Evolutionary conservation across 2,113 vertebrate species (phyloP), one percentile per base, ranked within the genome.

Genomic region (Gallinago paraguaiae): DNA sequence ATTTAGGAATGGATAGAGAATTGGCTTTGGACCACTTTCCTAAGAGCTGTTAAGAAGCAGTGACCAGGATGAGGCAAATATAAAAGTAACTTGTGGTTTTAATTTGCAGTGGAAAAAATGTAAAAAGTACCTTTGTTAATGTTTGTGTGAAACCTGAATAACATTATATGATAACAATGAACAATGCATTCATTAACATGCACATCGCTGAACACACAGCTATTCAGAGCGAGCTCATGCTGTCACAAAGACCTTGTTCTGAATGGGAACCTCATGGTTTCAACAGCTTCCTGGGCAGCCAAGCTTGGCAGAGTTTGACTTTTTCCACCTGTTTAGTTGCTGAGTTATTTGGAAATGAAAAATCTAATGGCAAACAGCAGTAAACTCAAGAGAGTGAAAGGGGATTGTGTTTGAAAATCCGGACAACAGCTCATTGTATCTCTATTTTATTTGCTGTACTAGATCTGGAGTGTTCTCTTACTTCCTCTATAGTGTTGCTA

Each of bases 251-350:
- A 92, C 94, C 50, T 95, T 97, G 92, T 95, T 97, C 95, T 94
- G 96, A 97, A 97, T 94, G 88, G 94, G 93, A 97, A 97, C 92
- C 94, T 97, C 94, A 93, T 95, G 95, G 97, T 95, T 96, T 97
- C 95, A 94, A 74, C 95, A 94, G 96, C 96, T 96, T 97, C 96
- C 82, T 97, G 95, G 92, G 94, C 96, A 95, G 97, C 97, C 95
- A 96, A 97, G 96, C 96, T 97, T 97, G 95, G 96, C 96, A 96
- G 89, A 91, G 92, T 94, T 97, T 95, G 95, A 97, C 96, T 97
- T 97, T 96, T 97, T 96, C 96, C 96, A 97, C 96, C 96, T 97
- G 95, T 97, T 97, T 97, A 93, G 91, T 91, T 95, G 70, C 91
- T 80, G 90, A 95, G 81, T 93, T 97, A 94, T 94, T 97, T 96